phyloP scores from a whole-genome alignment of 2,113 vertebrate species.

The Peromyscus californicus region DNA sequence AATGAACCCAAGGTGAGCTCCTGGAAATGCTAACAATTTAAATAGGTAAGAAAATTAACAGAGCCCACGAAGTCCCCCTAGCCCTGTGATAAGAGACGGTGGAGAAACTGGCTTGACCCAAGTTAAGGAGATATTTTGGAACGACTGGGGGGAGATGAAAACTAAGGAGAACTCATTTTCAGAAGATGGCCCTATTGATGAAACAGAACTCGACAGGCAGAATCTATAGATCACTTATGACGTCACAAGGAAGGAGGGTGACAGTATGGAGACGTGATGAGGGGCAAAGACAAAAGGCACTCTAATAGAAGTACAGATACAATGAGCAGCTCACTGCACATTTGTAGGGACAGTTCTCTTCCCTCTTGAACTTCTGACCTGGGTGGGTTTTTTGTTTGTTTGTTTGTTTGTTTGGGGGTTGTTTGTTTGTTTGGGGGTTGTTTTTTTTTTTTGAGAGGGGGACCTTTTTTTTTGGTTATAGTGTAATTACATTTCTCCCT shows the following conservation, averaged over 20 bases:
- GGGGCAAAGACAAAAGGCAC: neutral
- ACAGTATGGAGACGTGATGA: neutral
- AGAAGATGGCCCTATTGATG: neutral
- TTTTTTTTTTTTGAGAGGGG: neutral
- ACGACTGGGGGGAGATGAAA: neutral
- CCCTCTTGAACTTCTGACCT: constrained; percentile 4
- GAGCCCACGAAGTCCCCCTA: neutral
- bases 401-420: too few relatives aligned
- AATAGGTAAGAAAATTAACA: constrained; percentile 10
- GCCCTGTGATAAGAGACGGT: neutral
- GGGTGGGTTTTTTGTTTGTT: too few relatives aligned
- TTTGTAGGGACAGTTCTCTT: neutral
- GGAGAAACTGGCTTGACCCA: neutral
- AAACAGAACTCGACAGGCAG: neutral
- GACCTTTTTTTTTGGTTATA: neutral
- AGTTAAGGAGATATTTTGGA: neutral
- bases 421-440: too few relatives aligned
- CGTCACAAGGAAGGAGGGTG: neutral
- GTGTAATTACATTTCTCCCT: neutral
- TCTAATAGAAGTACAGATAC: constrained; percentile 7
- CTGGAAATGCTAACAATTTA: neutral
- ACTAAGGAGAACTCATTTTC: neutral
- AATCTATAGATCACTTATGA: constrained; percentile 1
- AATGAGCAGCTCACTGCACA: neutral
- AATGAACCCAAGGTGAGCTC: neutral